Evolutionary conservation across 2,113 vertebrate species (phyloP), one percentile per base, ranked within the genome.

Genomic region (Ctenomys sociabilis): DNA sequence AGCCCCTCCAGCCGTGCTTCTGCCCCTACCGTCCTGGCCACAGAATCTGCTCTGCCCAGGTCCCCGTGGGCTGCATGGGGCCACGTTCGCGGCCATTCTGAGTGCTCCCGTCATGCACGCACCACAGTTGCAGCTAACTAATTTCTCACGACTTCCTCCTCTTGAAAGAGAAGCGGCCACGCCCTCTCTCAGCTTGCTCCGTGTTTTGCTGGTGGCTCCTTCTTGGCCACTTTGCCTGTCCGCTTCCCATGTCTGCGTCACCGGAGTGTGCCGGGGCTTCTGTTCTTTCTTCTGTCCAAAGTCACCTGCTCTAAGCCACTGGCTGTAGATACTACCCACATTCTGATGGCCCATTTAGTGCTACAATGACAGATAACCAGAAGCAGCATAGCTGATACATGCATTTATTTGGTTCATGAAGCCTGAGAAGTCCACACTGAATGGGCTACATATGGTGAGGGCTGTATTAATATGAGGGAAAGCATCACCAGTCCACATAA

Each of bases 281-380:
- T 61, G 16, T 14, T 16, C 30, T 24, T 28, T 14, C 7, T 10
- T 4, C 40, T 0, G 21, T 0, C 9, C 0, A 30, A 5, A 1
- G 3, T n/a, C 77, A 14, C 7, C 77, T 85, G 30, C 17, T 21
- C 66, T 9, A 61, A 40, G 84, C 54, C 61, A 19, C 1, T 26
- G 45, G n/a, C 30, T 81, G 68, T 61, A 26, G 72, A 26, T 4
- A 11, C 66, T 22, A 52, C 17, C n/a, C 52, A 8, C 3, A 32
- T 2, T n/a, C 30, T 7, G 17, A 35, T 26, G 21, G 52, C 17
- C n/a, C 28, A 7, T 59, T 32, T 59, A 2, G 14, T 59, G 49
- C 17, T n/a, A 17, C 45, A 3, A n/a, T 5, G 21, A 45, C 30
- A 64, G 30, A 63, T 35, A 78, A 10, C 21, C 54, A 35, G 40